Evolutionary conservation across 1,140 invertebrate species (phyloP), one percentile per base, ranked within the genome.

Genomic region (Microplitis demolitor): DNA sequence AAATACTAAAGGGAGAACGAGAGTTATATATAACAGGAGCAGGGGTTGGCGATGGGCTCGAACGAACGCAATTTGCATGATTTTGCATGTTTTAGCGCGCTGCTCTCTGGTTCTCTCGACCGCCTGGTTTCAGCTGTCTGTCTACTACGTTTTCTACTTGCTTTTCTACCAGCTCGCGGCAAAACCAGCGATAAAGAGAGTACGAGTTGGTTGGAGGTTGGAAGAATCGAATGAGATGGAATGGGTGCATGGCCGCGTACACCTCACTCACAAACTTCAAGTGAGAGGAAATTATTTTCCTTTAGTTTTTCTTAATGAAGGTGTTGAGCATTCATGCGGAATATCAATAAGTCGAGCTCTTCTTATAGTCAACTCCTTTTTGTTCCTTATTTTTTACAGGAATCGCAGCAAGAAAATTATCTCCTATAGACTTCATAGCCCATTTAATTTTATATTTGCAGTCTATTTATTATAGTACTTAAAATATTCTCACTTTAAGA

Each of bases 61-160:
- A 80, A 82, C 82, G 83, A 85, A 86, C 83, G 84, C 82, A 86
- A 86, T 85, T 86, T 86, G 84, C 84, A 86, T 85, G 82, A 86
- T 86, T 86, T 86, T 85, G 84, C 84, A 86, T 86, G 84, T 86
- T 85, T 86, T 86, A 86, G 78, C 84, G 80, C 84, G 83, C 80
- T 66, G 24, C 9, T 45, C 56, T 54, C 56, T 67, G 37, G 16
- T 67, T 67, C 66, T 72, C 74, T 54, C 61, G 37, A 31, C 80
- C 77, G 79, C 77, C 76, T 78, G 82, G 79, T 84, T 85, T 84
- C 79, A 83, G 77, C 83, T 82, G 81, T 81, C 82, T 85, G 81
- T 72, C 71, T 74, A 78, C 84, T 80, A 79, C 82, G 82, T 84
- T 85, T 85, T 82, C 76, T 74, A 80, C 81, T 85, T 84, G 84